Evolutionary conservation across 2,113 vertebrate species (phyloP).

Genomic region (Columba janthina): DNA sequence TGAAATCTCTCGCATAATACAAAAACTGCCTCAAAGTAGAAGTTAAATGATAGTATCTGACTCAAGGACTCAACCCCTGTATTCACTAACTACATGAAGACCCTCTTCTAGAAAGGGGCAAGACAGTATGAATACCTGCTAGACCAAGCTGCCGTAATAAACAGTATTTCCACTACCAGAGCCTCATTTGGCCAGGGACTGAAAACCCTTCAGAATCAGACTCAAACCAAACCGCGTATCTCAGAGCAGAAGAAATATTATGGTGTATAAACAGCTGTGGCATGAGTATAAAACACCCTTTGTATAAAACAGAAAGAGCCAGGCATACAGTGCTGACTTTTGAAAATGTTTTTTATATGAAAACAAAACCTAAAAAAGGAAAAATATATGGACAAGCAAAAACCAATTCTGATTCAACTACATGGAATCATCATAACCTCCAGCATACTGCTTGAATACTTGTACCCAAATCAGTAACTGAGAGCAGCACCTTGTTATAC

Average conservation of each 20-base stretch:
- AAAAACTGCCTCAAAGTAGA: background rate
- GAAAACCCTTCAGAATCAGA: background rate
- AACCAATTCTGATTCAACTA: background rate
- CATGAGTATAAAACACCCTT: background rate
- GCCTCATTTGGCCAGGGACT: background rate
- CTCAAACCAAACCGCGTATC: background rate
- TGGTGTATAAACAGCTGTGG: background rate
- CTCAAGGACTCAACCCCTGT: background rate
- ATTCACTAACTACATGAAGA: background rate
- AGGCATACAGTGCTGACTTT: background rate
- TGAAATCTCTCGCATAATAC: background rate
- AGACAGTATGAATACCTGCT: background rate
- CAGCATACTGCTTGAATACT: background rate
- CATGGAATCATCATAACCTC: background rate
- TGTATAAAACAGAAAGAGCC: background rate
- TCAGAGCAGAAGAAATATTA: background rate
- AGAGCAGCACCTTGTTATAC: background rate
- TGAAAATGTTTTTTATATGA: background rate
- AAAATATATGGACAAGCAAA: background rate
- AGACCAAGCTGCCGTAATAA: background rate
- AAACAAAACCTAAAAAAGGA: background rate
- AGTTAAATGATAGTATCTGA: background rate
- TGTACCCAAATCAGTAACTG: background rate
- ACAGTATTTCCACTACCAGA: background rate
- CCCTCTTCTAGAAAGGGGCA: background rate